A percentile compares a stretch with the other conserved stretches of the same genome.
These are phyloP conservation scores for Anguilla japonica DNA, from an alignment of 2,113 vertebrate species.

Conservation along the genomic window DNA sequence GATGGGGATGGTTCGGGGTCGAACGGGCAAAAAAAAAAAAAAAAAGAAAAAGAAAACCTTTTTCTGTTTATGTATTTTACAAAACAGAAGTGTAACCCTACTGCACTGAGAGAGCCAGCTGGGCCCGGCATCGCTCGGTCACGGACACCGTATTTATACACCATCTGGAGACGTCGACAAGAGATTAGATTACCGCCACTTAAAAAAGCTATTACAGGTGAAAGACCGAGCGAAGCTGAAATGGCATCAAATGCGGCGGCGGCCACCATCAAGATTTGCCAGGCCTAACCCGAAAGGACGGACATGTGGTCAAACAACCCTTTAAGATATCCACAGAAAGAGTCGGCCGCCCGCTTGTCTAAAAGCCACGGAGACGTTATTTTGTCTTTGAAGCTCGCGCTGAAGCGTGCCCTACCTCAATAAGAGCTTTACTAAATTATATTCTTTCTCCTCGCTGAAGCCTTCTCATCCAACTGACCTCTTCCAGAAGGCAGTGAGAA, in stretches of 20 bases:
- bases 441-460: constrained; percentile 47
- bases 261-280: not conserved
- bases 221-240: not conserved
- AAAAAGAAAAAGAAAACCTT: not conserved
- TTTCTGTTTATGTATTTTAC: constrained; percentile 18
- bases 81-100: not conserved
- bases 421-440: constrained; percentile 63
- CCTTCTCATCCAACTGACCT: constrained; percentile 42
- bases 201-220: constrained; percentile 18
- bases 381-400: constrained; percentile 42
- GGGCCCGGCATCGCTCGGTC: not conserved
- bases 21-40: not conserved
- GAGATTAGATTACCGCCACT: constrained; percentile 4
- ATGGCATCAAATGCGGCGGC: not conserved
- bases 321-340: not conserved
- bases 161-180: not conserved
- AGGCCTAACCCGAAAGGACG: not conserved
- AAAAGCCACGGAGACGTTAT: constrained; percentile 10
- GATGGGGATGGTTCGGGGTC: no score
- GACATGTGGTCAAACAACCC: not conserved
- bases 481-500: constrained; percentile 42
- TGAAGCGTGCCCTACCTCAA: constrained; percentile 34
- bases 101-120: not conserved
- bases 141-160: not conserved
- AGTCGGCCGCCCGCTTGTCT: not conserved